phyloP scores from a whole-genome alignment of 2,888 invertebrate species.

The Pycnomerus fuliginosus region DNA sequence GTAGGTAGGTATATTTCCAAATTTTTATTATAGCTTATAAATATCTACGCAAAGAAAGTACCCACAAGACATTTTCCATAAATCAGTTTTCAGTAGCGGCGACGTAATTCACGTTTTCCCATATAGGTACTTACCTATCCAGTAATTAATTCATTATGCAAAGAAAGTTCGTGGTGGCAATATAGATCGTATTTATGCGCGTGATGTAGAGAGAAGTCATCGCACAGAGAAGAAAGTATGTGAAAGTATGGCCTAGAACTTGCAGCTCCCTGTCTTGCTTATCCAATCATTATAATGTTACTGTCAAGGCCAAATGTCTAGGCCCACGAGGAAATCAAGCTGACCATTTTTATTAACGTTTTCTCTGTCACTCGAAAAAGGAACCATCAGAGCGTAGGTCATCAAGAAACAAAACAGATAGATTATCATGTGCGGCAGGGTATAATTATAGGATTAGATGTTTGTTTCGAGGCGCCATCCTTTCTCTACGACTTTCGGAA shows the following conservation, averaged over 20 bases:
- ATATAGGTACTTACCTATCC: constrained; percentile 3
- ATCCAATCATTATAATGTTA: constrained; percentile 41
- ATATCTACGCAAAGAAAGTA: too few relatives aligned
- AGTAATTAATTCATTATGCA: constrained; percentile 26
- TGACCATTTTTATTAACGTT: constrained; percentile 11
- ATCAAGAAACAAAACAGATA: constrained; percentile 1
- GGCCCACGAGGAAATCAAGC: constrained; percentile 29
- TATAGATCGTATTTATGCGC: constrained; percentile 26
- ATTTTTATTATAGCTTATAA: too few relatives aligned
- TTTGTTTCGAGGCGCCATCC: not conserved
- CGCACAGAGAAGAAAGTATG: constrained; percentile 47
- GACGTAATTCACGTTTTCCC: too few relatives aligned
- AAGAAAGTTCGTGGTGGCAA: constrained; percentile 29
- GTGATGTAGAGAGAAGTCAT: constrained; percentile 19
- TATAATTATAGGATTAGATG: not conserved
- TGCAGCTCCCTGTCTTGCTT: constrained; percentile 48
- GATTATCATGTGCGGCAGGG: too few relatives aligned
- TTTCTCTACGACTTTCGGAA: too few relatives aligned
- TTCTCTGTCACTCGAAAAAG: constrained; percentile 19
- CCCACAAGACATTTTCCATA: too few relatives aligned
- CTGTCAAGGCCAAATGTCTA: constrained; percentile 47
- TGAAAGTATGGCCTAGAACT: constrained; percentile 53
- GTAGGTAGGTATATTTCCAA: too few relatives aligned
- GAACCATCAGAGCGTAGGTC: constrained; percentile 3
- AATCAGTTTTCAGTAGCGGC: too few relatives aligned